Base-by-base conservation (phyloP, 2,797 vertebrate genomes). In the Periparus ater region DNA sequence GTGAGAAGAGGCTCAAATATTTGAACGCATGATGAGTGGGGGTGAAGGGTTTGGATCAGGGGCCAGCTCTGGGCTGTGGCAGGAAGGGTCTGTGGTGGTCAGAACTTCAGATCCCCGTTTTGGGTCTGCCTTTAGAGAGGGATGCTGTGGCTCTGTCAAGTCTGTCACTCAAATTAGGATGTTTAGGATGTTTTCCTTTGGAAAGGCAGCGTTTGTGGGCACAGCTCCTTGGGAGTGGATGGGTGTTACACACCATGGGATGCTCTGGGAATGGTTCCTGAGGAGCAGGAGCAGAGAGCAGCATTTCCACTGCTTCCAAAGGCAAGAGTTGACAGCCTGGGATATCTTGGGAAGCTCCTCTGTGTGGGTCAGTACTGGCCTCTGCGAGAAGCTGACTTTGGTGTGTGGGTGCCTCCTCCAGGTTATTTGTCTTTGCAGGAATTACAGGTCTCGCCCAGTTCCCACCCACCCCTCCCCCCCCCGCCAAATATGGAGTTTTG, bases 161-260 rank as follows among this genome's bases (percentile, higher is more conserved):
- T 9, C 11, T 50, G 29, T 5, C 54, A 4, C 34, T 32, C 58
- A 20, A 11, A 8, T 5, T 0, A 6, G 2, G 55, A 8, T 3
- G 13, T 19, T 5, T 0, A 6, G 2, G 55, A 8, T 3, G 10
- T 19, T 55, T 80, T 53, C 42, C 45, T 36, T 17, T 5, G 40
- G 27, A 71, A 66, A 72, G 47, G 13, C 16, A 42, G 20, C 8
- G 2, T 20, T 17, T 45, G 21, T 11, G 60, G 72, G 2, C 3
- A 4, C 13, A 26, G 50, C 20, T 51, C 40, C 7, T 0, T 0
- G 10, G 30, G 27, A 13, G 5, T 2, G 42, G 54, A 2, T 5
- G 19, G 66, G 13, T 0, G 32, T 13, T 17, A 0, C 17, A 9
- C 15, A 21, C 38, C 40, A 0, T 3, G 18, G 13, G 22, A 7